A percentile compares a stretch with the other conserved stretches of the same genome.
phyloP scores from a whole-genome alignment of 2,113 vertebrate genomes.

The Galemys pyrenaicus region DNA sequence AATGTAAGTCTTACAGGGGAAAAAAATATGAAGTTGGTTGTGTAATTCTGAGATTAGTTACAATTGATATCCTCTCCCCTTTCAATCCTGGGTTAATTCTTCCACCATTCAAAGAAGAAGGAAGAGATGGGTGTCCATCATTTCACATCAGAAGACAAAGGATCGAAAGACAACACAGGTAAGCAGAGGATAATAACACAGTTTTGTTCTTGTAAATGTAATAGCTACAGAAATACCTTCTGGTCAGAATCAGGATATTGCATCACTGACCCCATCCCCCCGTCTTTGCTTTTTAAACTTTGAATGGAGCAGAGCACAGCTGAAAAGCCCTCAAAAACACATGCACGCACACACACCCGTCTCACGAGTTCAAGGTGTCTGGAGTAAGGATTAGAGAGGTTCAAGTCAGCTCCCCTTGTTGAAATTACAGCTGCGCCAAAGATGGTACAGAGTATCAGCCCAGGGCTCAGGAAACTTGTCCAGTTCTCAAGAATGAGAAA shows the following conservation, averaged over 20 bases:
- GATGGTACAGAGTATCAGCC: slow-evolving; percentile 85
- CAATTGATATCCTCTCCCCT: slow-evolving; percentile 66
- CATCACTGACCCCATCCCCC: background rate
- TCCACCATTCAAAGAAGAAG: slow-evolving; percentile 80
- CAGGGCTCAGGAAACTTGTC: slow-evolving; percentile 84
- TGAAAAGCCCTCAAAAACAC: slow-evolving; percentile 83
- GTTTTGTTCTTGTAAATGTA: slow-evolving; percentile 78
- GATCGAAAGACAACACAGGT: slow-evolving; percentile 78
- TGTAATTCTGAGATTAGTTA: slow-evolving; percentile 79
- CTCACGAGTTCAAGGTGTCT: slow-evolving; percentile 86
- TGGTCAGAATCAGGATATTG: slow-evolving; percentile 81
- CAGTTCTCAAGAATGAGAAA: slow-evolving; percentile 85
- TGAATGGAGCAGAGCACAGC: slow-evolving; percentile 82
- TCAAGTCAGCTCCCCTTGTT: slow-evolving; percentile 83
- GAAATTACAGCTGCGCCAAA: slow-evolving; percentile 88
- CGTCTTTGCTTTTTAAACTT: slow-evolving; percentile 40
- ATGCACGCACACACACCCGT: slow-evolving; percentile 14
- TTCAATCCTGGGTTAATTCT: slow-evolving; percentile 68
- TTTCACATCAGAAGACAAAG: slow-evolving; percentile 60
- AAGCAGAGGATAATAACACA: slow-evolving; percentile 75
- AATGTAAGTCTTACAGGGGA: slow-evolving; percentile 81
- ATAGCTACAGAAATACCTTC: slow-evolving; percentile 82
- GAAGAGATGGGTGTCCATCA: slow-evolving; percentile 80
- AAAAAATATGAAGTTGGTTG: slow-evolving; percentile 79
- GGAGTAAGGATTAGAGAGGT: slow-evolving; percentile 87